Base-by-base conservation (phyloP, 2,888 invertebrate genomes). In the Rotaria magnacalcarata region DNA sequence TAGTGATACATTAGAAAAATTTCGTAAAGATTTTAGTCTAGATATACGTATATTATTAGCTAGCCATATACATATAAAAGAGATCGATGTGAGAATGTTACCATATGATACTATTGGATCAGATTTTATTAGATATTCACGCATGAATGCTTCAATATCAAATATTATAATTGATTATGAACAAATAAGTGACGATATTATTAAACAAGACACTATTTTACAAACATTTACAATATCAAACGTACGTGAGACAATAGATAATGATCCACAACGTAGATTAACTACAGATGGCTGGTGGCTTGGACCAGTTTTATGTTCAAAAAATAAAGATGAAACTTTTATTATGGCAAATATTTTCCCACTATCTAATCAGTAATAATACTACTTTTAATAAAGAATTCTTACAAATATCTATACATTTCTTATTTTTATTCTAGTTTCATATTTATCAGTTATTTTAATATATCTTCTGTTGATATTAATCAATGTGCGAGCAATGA, bases 401-500 rank as follows among this genome's bases (percentile, higher is more conserved):
- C 5, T 16, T 34, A 67, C 16, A 19, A 8, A 67, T 27, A 67
- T 67, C 19, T 67, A 34, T 19, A 3, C 5, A 67, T 27, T 16
- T 34, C 0, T 34, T 67, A 3, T 67, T 67, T 34, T 67, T 14
- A 3, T 34, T 34, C 19, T 80, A 80, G 80, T n/a, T 47, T 47
- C 19, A 47, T 80, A 47, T 21, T 80, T 80, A 19, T 80, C 10
- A 24, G 47, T n/a, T 80, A 80, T 80, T 24, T 80, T 24, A 80
- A 80, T 14, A 80, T 80, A 47, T 80, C 80, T 14, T n/a, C 43
- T n/a, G 47, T 80, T 80, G 85, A 80, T 60, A 60, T 86, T 7
- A 86, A 86, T 84, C 86, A 86, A 52, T 86, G 86, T 84, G 75
- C 47, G 19, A 52, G 54, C n/a, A 85, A 75, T 16, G 85, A 86